Evolutionary conservation across 2,888 invertebrate genomes (phyloP).

Genomic region (Lottia gigantea): DNA sequence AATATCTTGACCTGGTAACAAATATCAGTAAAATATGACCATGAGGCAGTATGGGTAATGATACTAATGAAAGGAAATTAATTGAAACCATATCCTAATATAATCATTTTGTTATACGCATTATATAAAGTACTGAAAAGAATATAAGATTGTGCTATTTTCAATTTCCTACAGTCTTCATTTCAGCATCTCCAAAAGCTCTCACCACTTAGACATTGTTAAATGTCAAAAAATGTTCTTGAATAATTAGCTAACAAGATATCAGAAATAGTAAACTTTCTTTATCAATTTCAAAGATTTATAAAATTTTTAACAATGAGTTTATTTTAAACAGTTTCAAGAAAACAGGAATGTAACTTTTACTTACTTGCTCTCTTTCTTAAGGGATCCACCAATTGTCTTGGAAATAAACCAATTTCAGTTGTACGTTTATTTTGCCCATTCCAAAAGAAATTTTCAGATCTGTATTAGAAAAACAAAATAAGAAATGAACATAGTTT

Average conservation of each 20-base stretch:
- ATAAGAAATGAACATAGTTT: background rate
- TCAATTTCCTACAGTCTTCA: too few relatives aligned
- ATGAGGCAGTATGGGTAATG: too few relatives aligned
- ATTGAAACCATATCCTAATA: too few relatives aligned
- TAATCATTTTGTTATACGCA: too few relatives aligned
- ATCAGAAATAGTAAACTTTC: too few relatives aligned
- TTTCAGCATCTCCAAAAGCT: too few relatives aligned
- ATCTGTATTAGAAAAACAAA: constrained; percentile 71
- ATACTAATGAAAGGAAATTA: too few relatives aligned
- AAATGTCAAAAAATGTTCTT: background rate
- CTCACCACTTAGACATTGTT: too few relatives aligned
- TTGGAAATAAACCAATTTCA: constrained; percentile 89
- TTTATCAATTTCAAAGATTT: too few relatives aligned
- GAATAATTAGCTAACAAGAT: background rate
- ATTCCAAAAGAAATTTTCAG: constrained; percentile 93
- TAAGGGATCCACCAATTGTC: constrained; percentile 79
- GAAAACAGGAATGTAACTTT: background rate
- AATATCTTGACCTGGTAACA: constrained; percentile 74
- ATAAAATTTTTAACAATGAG: background rate
- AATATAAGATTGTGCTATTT: too few relatives aligned
- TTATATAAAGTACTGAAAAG: too few relatives aligned
- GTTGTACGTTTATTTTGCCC: constrained; percentile 93
- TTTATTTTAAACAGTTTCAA: background rate
- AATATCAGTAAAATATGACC: background rate
- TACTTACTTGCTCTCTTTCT: constrained; percentile 73